phyloP scores from a whole-genome alignment of 1,140 invertebrate species.

The Myzus persicae region DNA sequence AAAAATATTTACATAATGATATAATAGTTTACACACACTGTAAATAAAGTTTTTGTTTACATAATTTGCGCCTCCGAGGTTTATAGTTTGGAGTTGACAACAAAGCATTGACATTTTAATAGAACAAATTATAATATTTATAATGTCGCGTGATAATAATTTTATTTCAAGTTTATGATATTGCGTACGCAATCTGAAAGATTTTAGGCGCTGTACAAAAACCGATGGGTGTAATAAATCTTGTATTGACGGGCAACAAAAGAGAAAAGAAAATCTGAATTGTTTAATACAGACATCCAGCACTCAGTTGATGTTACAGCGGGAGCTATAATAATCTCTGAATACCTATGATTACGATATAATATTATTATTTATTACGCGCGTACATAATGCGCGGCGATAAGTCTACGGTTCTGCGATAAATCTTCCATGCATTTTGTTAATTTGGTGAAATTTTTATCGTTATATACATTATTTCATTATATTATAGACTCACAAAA shows the following conservation, averaged over 20 bases:
- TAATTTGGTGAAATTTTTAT: slow-evolving; percentile 38
- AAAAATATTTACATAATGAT: background rate
- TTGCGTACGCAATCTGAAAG: background rate
- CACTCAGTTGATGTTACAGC: background rate
- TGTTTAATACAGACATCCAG: background rate
- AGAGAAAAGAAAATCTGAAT: background rate
- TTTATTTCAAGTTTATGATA: too few species aligned
- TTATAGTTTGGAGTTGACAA: background rate
- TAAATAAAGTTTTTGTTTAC: background rate
- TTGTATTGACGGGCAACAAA: background rate
- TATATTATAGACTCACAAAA: background rate
- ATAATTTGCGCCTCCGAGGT: background rate
- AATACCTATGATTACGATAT: background rate
- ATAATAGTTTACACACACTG: background rate
- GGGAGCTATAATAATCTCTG: background rate
- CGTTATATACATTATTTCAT: background rate
- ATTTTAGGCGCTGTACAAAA: background rate
- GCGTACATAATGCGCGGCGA: background rate
- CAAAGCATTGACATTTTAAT: too few species aligned
- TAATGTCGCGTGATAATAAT: too few species aligned
- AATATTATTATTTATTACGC: background rate
- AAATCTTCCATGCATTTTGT: background rate
- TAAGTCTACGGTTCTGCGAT: background rate
- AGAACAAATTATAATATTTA: too few species aligned
- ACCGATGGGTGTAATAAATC: background rate